Base-by-base conservation (phyloP, 1,140 invertebrate genomes). In the Drosophila insularis region DNA sequence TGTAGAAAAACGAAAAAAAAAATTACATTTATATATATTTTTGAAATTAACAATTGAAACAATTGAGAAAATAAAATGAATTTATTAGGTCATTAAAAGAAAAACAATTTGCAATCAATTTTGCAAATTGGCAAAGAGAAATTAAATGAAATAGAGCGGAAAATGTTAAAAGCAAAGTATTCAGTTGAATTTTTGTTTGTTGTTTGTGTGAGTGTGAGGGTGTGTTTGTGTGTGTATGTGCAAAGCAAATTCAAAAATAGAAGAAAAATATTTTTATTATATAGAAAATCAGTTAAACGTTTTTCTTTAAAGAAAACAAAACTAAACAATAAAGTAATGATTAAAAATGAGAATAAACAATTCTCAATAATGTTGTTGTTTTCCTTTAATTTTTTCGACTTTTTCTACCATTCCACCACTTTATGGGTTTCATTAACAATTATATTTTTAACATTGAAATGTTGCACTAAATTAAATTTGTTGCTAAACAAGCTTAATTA, bases 181-280 rank as follows among this genome's bases (percentile, higher is more conserved):
- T 63, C 31, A 13, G 50, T 35, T 23, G 46, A 21, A 31, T 68
- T 21, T 66, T 71, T 39, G 54, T 21, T 66, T 43, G 27, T 53
- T 27, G 39, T 63, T 74, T 19, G 40, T 55, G 37, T 77, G 39
- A 55, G 43, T 59, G 61, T 65, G 37, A 66, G 8, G n/a, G 40
- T 61, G 13, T 37, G 37, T 46, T n/a, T 68, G 27, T 59, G 32
- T n/a, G 21, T 58, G 6, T 69, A 39, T 84, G 85, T 74, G 78
- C 77, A 89, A 89, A 89, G 74, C 71, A 82, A 80, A 71, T 70
- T 85, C 60, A 78, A 71, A 86, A 85, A 77, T 81, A 86, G 82
- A 86, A 89, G 85, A 89, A 72, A 81, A 90, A 89, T 71, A 75
- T 68, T 71, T 43, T 65, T 68, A 46, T 78, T 72, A 39, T 71